Base-by-base conservation (phyloP, 2,888 invertebrate genomes). In the Drosophila paranaensis region DNA sequence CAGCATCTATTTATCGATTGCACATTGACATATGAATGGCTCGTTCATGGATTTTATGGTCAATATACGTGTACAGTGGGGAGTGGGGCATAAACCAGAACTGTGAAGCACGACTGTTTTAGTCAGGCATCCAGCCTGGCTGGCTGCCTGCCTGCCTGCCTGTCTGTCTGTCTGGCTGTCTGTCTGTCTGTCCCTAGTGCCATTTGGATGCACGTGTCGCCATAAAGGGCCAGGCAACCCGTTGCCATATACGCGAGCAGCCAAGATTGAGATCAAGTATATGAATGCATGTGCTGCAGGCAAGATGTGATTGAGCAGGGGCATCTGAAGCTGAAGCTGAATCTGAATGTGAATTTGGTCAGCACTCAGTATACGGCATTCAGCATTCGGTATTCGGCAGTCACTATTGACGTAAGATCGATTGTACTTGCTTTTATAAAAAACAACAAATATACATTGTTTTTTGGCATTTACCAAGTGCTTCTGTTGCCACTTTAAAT, bases 331-430 rank as follows among this genome's bases (percentile, higher is more conserved):
- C 40, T 54, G n/a, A 27, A 16, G 25, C 54, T 39, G 53, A 54
- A 37, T 40, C 27, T 40, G 54, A 54, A 37, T 40, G n/a, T 54
- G 27, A 40, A 54, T 54, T 40, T 40, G 39, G 39, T 67, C 62
- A 62, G 63, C 70, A 64, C 60, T 43, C 74, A 51, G 25, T n/a
- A 16, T 30, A 20, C 65, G 56, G 64, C 58, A 62, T 63, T 27
- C 66, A 51, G 51, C 65, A 79, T 82, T 79, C 53, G 1, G 20
- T 27, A 16, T 30, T 20, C 50, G 55, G 61, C 60, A 65, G 62
- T 35, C 70, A 54, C 53, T 66, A 79, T 82, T 83, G 84, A 83
- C 84, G 82, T 43, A 82, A 82, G 78, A 71, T 75, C 80, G 53
- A 75, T 77, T 74, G 83, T 81, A 81, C 71, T 63, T 42, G 81